Evolutionary conservation across 2,888 invertebrate genomes (phyloP), one percentile per base, ranked within the genome.

Genomic region (Leucoptera coffeella): DNA sequence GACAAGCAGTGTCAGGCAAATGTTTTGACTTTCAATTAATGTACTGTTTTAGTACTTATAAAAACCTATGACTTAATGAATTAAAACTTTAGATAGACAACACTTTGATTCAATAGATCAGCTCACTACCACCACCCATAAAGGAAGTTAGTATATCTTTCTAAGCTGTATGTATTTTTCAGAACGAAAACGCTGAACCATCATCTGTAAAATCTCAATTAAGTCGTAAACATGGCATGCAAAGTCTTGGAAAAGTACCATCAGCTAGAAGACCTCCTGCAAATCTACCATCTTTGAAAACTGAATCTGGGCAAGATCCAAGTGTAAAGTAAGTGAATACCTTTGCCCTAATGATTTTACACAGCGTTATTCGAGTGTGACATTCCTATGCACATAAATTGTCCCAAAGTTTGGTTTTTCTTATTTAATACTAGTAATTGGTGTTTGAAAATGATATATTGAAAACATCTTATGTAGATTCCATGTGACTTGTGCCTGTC

Each of bases 211-310:
- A 89, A 74, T 87, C 80, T 73, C 83, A 85, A 75, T 80, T 86
- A 73, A 85, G 85, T 61, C 90, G 90, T 74, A 95, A 95, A 83
- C 94, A 96, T 94, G 96, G 96, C 81, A 91, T 97, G 87, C 97
- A 97, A 87, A 88, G 87, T 77, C 85, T 99, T 85, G 97, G 97
- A 75, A 97, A 96, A 83, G 91, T 96, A 74, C 91, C 90, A 67
- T 89, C 88, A 73, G 91, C 92, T 62, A 87, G 97, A 75, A 87
- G 97, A 67, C 93, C 96, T 76, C 96, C 97, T 67, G 94, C 92
- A 60, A 94, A 96, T 78, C 78, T 97, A 73, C 97, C 97, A 61
- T 97, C 96, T 80, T 75, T 97, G 75, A 97, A 94, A 80, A 92
- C 95, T 62, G 97, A 99, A 78, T 77, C 72, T 47, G 72, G 72